phyloP scores from a whole-genome alignment of 2,113 vertebrate genomes.

The Callithrix jacchus region DNA sequence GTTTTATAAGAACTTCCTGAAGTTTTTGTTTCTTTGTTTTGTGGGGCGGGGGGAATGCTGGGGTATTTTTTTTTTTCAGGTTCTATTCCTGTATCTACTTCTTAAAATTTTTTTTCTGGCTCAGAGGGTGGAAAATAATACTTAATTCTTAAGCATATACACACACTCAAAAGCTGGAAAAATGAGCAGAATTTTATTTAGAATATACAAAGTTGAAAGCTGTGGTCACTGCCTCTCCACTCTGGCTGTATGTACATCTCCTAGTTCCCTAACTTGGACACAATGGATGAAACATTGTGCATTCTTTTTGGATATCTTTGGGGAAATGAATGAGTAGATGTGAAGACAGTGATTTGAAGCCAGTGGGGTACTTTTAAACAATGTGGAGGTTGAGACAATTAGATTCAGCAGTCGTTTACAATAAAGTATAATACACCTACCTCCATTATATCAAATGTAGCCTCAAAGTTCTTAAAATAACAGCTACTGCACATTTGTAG shows the following conservation, averaged over 20 bases:
- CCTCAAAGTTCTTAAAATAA: neutral
- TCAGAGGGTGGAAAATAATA: neutral
- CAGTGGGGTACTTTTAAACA: neutral
- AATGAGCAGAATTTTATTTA: neutral
- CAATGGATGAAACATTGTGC: neutral
- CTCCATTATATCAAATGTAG: neutral
- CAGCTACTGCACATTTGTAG: neutral
- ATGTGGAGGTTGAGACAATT: neutral
- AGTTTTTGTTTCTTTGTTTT: neutral
- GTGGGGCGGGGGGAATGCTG: neutral
- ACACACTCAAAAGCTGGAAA: neutral
- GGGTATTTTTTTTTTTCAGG: neutral
- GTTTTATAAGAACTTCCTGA: neutral
- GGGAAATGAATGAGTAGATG: neutral
- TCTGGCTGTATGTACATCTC: accelerated
- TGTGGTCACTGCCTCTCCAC: accelerated
- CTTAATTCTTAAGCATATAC: neutral
- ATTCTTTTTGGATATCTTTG: neutral
- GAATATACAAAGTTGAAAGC: neutral
- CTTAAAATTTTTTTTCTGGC: neutral
- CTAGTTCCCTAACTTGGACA: neutral
- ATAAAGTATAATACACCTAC: neutral
- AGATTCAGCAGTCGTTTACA: neutral
- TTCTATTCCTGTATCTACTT: neutral
- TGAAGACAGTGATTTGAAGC: constrained; percentile 46